phyloP scores from a whole-genome alignment of 1,140 invertebrate genomes.

The Aphaenogaster ashmeadi region DNA sequence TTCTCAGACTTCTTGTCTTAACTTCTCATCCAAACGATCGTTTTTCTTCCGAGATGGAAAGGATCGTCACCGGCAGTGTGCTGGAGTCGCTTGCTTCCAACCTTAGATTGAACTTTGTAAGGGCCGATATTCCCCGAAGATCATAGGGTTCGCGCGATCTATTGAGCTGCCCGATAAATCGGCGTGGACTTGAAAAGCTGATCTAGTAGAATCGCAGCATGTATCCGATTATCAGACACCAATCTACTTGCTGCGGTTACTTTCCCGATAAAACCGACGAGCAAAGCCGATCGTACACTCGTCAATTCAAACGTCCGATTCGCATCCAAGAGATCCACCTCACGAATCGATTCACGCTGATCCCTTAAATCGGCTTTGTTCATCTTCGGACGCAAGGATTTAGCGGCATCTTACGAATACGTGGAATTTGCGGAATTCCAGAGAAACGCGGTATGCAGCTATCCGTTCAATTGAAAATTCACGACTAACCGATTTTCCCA shows the following conservation, averaged over 20 bases:
- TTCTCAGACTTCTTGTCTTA: conserved; percentile 37
- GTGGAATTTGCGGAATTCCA: conserved; percentile 2
- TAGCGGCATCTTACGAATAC: conserved; percentile 9
- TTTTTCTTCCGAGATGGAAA: conserved; percentile 21
- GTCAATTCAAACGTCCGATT: conserved; percentile 29
- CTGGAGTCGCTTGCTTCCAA: conserved; percentile 3
- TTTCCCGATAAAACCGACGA: conserved; percentile 13
- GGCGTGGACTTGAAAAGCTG: conserved; percentile 21
- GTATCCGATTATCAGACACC: conserved; percentile 41
- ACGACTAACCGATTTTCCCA: neutral
- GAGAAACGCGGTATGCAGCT: conserved; percentile 4
- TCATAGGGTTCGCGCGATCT: conserved; percentile 33
- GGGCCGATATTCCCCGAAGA: conserved; percentile 4
- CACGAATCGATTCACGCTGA: conserved; percentile 25
- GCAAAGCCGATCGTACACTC: neutral
- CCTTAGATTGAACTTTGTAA: conserved; percentile 11
- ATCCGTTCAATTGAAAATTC: conserved; percentile 29
- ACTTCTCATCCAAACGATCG: conserved; percentile 21
- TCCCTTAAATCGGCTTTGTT: conserved; percentile 44
- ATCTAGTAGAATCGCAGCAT: conserved; percentile 43
- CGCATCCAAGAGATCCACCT: conserved; percentile 16
- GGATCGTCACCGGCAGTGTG: neutral
- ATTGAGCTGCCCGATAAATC: conserved; percentile 44
- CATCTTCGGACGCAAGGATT: conserved; percentile 29
- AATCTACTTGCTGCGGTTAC: conserved; percentile 16